A percentile compares a stretch with the other conserved stretches of the same genome.
Conservation (phyloP, 2,888 invertebrate genomes). For the Drosophila tripunctata region DNA sequence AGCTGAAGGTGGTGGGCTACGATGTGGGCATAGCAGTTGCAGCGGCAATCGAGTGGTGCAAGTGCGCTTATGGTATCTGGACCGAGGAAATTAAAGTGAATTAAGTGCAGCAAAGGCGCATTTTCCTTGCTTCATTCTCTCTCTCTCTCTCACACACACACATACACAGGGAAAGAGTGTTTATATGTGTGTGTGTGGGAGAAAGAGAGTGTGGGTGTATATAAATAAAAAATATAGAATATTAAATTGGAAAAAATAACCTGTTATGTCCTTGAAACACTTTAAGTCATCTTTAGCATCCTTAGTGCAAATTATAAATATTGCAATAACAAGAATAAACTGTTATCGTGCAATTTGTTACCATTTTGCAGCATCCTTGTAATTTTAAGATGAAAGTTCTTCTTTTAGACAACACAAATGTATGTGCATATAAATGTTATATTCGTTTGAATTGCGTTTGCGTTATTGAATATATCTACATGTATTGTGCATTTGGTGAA, state of each 20-base stretch:
- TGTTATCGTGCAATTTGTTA: no score
- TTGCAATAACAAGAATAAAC: no score
- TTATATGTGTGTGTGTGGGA: not conserved
- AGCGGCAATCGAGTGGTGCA: slow-evolving; percentile 14
- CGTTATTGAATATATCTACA: no score
- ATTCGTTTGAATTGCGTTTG: no score
- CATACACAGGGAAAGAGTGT: no score
- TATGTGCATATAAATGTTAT: no score
- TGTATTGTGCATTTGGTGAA: no score
- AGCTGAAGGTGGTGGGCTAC: not conserved
- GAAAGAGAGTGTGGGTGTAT: not conserved
- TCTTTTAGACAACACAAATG: no score
- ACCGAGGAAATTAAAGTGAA: slow-evolving; percentile 60
- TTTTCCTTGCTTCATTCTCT: not conserved
- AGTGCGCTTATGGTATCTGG: slow-evolving; percentile 33
- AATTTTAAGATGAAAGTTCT: no score
- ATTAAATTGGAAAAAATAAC: not conserved
- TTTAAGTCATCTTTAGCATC: not conserved
- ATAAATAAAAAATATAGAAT: not conserved
- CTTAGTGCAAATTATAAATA: no score
- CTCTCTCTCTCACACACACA: no score
- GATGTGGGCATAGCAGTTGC: not conserved
- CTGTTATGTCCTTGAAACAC: slow-evolving; percentile 4
- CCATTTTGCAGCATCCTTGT: no score
- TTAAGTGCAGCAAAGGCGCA: slow-evolving; percentile 53